Base-by-base conservation (phyloP, 2,113 vertebrate species). In the Acanthochromis polyacanthus region DNA sequence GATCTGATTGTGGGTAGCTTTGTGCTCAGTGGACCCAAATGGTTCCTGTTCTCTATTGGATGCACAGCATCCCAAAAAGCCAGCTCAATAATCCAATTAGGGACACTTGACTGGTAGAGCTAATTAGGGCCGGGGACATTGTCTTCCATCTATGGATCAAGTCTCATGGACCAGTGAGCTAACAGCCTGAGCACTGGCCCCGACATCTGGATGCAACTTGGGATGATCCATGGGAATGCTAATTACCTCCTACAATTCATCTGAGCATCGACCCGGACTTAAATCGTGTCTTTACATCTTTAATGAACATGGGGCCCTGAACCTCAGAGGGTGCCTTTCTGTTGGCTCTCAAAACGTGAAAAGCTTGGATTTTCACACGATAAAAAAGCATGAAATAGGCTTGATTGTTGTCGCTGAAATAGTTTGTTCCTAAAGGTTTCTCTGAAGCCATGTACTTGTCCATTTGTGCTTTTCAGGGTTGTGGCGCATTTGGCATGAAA, bases 21-120 rank as follows among this genome's bases (percentile, higher is more conserved):
- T 84, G 68, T 61, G 62, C 19, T 48, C 3, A 15, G 6, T 78
- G 40, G 30, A 57, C 30, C 20, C n/a, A 30, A 48, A 52, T 6
- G 0, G 53, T 43, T 51, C 36, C 68, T 36, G 56, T 14, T 59
- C 57, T 65, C 57, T 68, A 38, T 53, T 52, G 48, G 72, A 78
- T 58, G 62, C 65, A 43, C 12, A 9, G 32, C 10, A 4, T 77
- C 70, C 80, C 68, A 84, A 82, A 88, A 83, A 81, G 62, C 46
- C 16, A 62, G 36, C 56, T 28, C 61, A 77, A 2, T 90, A 92
- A 94, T 94, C 90, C 87, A 92, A 92, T 94, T 89, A 89, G 84
- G 75, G 88, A 93, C 87, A 89, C 88, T 93, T 92, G 90, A 93
- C 88, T 91, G 87, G 89, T 83, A 65, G 75, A 86, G 88, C 88